These are phyloP conservation scores for Cremastinae sp. DNA, from an alignment of 2,888 invertebrate genomes.

Conservation along the genomic window DNA sequence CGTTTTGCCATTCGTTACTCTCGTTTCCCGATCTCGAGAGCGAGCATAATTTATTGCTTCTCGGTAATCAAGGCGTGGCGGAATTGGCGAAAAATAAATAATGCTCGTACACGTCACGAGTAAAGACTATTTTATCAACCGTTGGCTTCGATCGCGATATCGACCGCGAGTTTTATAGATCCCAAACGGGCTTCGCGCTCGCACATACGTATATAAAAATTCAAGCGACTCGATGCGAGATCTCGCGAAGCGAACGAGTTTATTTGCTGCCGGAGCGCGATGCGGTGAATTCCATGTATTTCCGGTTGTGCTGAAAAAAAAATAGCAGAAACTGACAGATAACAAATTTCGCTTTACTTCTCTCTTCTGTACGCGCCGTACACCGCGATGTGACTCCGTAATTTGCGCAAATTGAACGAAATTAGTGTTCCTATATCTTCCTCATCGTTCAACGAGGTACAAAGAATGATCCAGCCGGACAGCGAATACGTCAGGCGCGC, in stretches of 20 bases:
- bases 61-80: no score
- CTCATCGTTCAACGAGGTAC: neutral
- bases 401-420: no score
- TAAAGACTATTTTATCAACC: conserved; percentile 45
- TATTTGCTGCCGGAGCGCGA: conserved; percentile 19
- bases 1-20: no score
- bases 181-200: conserved; percentile 11
- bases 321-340: no score
- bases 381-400: no score
- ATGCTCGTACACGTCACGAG: no score
- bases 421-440: neutral
- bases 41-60: no score
- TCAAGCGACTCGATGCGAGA: conserved; percentile 2
- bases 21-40: no score
- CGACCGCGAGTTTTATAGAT: conserved; percentile 55
- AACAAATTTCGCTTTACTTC: no score
- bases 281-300: conserved; percentile 8
- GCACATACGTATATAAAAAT: conserved; percentile 7
- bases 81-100: no score
- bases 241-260: conserved; percentile 26
- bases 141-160: conserved; percentile 39
- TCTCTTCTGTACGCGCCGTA: no score
- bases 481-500: conserved; percentile 31
- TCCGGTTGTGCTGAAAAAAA: conserved; percentile 13
- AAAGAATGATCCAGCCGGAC: conserved; percentile 41